phyloP scores from a whole-genome alignment of 2,888 invertebrate species.

The Pollenia labialis region DNA sequence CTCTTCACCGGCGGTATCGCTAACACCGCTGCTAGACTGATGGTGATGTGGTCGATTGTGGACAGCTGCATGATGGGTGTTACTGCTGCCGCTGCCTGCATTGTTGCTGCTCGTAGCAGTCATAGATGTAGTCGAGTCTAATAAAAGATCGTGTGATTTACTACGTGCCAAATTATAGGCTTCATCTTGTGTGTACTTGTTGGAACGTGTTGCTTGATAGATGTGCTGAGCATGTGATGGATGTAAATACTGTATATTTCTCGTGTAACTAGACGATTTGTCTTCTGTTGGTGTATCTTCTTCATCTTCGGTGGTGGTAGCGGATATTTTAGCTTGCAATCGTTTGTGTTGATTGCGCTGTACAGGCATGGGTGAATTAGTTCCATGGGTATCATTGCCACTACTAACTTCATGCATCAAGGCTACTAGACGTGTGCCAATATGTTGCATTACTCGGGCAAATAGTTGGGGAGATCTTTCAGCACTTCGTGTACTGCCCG shows the following conservation, averaged over 20 bases:
- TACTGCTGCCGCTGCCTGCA: slow-evolving; percentile 65
- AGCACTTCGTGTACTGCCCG: slow-evolving; percentile 79
- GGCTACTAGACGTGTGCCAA: slow-evolving; percentile 93
- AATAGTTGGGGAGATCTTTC: slow-evolving; percentile 92
- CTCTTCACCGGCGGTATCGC: slow-evolving; percentile 86
- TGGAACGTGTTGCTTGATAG: slow-evolving; percentile 73
- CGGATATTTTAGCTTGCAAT: slow-evolving; percentile 86
- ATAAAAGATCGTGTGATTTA: slow-evolving; percentile 91
- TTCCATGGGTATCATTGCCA: slow-evolving; percentile 86
- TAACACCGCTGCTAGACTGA: slow-evolving; percentile 85
- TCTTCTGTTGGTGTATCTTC: slow-evolving; percentile 81
- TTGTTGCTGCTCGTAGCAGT: slow-evolving; percentile 67
- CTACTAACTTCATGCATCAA: slow-evolving; percentile 96
- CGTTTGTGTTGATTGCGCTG: slow-evolving; percentile 86
- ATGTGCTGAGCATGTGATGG: slow-evolving; percentile 76
- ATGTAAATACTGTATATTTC: slow-evolving; percentile 79
- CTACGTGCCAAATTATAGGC: slow-evolving; percentile 88
- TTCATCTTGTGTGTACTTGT: slow-evolving; percentile 72
- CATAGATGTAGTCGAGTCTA: slow-evolving; percentile 85
- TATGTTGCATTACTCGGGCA: slow-evolving; percentile 96
- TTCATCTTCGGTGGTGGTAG: slow-evolving; percentile 83
- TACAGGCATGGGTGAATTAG: slow-evolving; percentile 87
- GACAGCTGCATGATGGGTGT: slow-evolving; percentile 52
- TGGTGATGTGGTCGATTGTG: slow-evolving; percentile 82
- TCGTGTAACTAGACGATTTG: slow-evolving; percentile 42